Base-by-base conservation (phyloP, 2,888 invertebrate species). In the Litoditis marina region DNA sequence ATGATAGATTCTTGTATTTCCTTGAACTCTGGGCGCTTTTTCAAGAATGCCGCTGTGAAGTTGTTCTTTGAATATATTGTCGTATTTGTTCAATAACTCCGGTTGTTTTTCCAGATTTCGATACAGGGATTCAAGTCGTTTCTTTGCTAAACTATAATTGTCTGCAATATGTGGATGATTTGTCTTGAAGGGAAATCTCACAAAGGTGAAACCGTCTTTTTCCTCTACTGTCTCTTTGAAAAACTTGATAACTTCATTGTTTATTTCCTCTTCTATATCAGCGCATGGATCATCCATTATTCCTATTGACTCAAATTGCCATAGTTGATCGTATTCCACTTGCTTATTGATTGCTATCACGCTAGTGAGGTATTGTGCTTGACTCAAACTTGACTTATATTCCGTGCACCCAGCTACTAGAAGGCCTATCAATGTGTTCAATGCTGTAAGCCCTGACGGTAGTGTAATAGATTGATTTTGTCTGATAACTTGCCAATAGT, bases 1-100 rank as follows among this genome's bases (percentile, higher is more conserved):
- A 25, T 60, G 44, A 51, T 65, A 27, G 16, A 47, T 22, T 28
- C 16, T n/a, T 13, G 39, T 39, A 39, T 39, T 11, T 39, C n/a
- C 39, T 39, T 39, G 13, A n/a, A 25, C n/a, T n/a, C n/a, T n/a
- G n/a, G n/a, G n/a, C n/a, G n/a, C n/a, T 34, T 22, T 42, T 19
- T 47, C 49, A 47, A 47, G 11, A 47, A 47, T 47, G 11, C 49
- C 49, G 13, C 49, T n/a, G 11, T 47, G 11, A 16, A n/a, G 11
- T 47, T 47, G 49, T 22, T 47, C 49, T 22, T 13, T 47, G 22
- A 47, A 47, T 47, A 13, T 11, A 16, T 19, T 22, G 11, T 47
- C 19, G 25, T n/a, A 13, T 47, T 47, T 19, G 1, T n/a, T 19
- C 22, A n/a, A n/a, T 13, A 47, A 11, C 49, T 47, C 22, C 25